Conservation (phyloP, 2,888 invertebrate species). For the Kryphioiulus occultus region DNA sequence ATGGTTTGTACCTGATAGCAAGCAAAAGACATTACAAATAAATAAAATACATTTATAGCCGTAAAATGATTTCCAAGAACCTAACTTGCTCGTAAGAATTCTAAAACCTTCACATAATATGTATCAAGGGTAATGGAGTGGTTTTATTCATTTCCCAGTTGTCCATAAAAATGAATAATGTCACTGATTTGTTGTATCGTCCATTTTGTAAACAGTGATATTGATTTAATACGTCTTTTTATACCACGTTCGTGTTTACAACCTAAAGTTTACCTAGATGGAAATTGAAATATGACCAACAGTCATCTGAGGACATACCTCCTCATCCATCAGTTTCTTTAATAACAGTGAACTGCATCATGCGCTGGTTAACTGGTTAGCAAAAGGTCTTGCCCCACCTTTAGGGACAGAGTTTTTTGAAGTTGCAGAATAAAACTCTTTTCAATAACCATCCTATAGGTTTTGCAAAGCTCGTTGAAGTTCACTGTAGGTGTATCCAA, state of each 20-base stretch:
- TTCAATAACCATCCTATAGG: background rate
- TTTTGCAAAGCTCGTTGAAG: background rate
- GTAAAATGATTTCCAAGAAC: too few relatives aligned
- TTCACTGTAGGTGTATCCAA: background rate
- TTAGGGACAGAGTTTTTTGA: background rate
- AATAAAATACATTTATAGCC: background rate
- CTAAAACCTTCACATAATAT: too few relatives aligned
- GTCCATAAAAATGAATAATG: background rate
- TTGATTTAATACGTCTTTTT: background rate
- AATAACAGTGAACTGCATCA: background rate
- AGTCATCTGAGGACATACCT: background rate
- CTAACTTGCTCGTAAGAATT: too few relatives aligned
- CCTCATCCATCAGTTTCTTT: too few relatives aligned
- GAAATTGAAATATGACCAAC: background rate
- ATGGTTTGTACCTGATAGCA: background rate
- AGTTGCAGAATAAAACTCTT: background rate
- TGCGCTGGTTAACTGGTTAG: background rate
- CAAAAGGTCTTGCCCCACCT: background rate
- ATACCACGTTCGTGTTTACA: background rate
- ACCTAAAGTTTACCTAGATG: background rate
- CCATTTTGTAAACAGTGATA: too few relatives aligned
- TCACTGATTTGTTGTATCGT: background rate
- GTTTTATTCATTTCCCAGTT: background rate
- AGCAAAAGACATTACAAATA: background rate
- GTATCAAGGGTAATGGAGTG: background rate